Evolutionary conservation across 2,888 invertebrate species (phyloP).

Genomic region (Synanthedon myopaeformis): DNA sequence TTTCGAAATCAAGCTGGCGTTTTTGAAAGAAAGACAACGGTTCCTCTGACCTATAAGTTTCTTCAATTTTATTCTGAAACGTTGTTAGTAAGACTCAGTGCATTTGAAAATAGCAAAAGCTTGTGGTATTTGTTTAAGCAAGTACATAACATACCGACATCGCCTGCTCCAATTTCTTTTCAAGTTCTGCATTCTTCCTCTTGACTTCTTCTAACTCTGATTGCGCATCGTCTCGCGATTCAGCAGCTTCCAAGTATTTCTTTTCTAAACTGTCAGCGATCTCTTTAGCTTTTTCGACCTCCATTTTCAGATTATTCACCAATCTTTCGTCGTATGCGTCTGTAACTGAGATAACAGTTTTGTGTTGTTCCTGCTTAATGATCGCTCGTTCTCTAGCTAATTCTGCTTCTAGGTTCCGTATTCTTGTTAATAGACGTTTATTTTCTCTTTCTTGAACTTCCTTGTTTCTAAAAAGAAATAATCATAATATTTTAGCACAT

Average conservation of each 20-base stretch:
- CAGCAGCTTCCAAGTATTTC: slow-evolving; percentile 80
- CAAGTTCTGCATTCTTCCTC: slow-evolving; percentile 80
- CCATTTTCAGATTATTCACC: slow-evolving; percentile 77
- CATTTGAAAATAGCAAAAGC: not conserved
- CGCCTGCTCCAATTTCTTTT: slow-evolving; percentile 80
- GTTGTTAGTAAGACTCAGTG: slow-evolving; percentile 25
- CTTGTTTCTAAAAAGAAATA: slow-evolving; percentile 72
- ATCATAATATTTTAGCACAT: not conserved
- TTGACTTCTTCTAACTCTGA: slow-evolving; percentile 84
- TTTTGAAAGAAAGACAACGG: slow-evolving; percentile 61
- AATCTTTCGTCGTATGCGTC: slow-evolving; percentile 74
- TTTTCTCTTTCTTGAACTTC: slow-evolving; percentile 88
- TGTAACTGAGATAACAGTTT: slow-evolving; percentile 64
- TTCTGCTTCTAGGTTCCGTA: slow-evolving; percentile 85
- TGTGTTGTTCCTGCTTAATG: slow-evolving; percentile 62
- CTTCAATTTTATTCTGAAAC: slow-evolving; percentile 49
- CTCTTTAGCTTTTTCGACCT: slow-evolving; percentile 81
- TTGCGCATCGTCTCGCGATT: slow-evolving; percentile 80
- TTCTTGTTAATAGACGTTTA: slow-evolving; percentile 82
- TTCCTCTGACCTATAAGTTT: slow-evolving; percentile 39
- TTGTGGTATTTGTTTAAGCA: not conserved
- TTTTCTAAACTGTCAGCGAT: slow-evolving; percentile 84
- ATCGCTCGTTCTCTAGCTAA: slow-evolving; percentile 77
- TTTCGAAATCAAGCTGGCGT: slow-evolving; percentile 56
- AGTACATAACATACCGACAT: slow-evolving; percentile 55